Evolutionary conservation across 1,140 invertebrate genomes (phyloP), one percentile per base, ranked within the genome.

Genomic region (Drosophila asahinai): DNA sequence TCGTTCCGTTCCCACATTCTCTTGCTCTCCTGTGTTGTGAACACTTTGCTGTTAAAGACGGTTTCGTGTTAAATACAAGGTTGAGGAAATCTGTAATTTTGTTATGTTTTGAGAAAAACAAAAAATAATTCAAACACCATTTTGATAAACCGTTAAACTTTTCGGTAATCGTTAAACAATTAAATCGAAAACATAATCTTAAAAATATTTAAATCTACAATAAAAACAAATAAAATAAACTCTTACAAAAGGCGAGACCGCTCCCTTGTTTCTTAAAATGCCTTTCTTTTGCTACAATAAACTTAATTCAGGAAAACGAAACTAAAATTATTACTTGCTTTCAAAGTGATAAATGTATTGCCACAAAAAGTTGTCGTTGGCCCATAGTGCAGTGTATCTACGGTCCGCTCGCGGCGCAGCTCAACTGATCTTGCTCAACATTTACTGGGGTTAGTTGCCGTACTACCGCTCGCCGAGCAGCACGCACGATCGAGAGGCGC

Each of bases 401-500:
- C 49, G 5, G 5, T 17, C 11, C 51, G 51, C 30, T 54, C 30
- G 17, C 51, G 30, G 12, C 4, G 51, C 14, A 54, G 30, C 38
- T 27, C 72, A 61, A 77, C 74, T 77, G 74, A 77, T 77, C 73
- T 77, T 68, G 57, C 75, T 77, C 72, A 78, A 78, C 55, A 40
- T 55, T 38, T 54, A 19, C 36, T 54, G 52, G 25, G 27, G 43
- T 74, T 63, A 74, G 70, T 65, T 65, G 40, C 52, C 11, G 19
- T 17, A 17, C 71, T 48, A 51, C 55, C 52, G 68, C 40, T 33
- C 33, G 19, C 25, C n/a, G 49, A 42, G 49, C 22, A 72, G 33
- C 47, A 75, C 57, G 15, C 27, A n/a, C 30, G 22, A 54, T 19
- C 30, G 48, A 52, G 15, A 14, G 15, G 12, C 58, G 58, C 19